phyloP scores from a whole-genome alignment of 2,888 invertebrate species.

The Troglohyphantes excavatus region DNA sequence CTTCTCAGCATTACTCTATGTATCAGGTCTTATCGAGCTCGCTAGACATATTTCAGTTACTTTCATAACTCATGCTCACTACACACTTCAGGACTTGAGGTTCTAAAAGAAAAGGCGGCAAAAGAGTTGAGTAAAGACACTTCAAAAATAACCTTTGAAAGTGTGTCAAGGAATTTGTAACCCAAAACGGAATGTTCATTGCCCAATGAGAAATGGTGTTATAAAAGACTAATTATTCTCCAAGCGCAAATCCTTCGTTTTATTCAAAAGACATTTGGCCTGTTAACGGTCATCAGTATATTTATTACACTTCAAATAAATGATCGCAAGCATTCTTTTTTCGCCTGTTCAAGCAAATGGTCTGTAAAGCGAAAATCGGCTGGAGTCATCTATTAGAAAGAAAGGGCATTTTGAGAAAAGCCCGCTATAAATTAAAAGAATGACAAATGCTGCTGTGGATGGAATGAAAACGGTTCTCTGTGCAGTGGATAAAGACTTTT shows the following conservation, averaged over 20 bases:
- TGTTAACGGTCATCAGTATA: slow-evolving; percentile 46
- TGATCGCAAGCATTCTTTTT: slow-evolving; percentile 55
- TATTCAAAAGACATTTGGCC: slow-evolving; percentile 60
- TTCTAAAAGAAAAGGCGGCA: not conserved
- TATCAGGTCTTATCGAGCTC: slow-evolving; percentile 39
- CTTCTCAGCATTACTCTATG: not conserved
- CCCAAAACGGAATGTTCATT: slow-evolving; percentile 25
- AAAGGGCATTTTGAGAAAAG: slow-evolving; percentile 58
- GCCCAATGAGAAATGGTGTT: slow-evolving; percentile 59
- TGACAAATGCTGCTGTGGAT: slow-evolving; percentile 36
- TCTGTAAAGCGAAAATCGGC: slow-evolving; percentile 65
- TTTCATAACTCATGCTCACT: slow-evolving; percentile 11
- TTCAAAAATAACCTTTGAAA: slow-evolving; percentile 54
- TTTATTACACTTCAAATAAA: slow-evolving; percentile 71
- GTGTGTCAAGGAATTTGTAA: slow-evolving; percentile 66
- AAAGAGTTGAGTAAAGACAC: slow-evolving; percentile 5
- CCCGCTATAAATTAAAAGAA: slow-evolving; percentile 60
- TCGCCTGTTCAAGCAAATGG: slow-evolving; percentile 65
- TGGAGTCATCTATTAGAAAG: slow-evolving; percentile 58
- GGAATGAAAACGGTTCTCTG: slow-evolving; percentile 24
- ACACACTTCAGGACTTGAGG: slow-evolving; percentile 1
- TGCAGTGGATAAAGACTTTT: slow-evolving; percentile 21
- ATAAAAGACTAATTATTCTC: slow-evolving; percentile 75
- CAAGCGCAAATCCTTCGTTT: slow-evolving; percentile 48
- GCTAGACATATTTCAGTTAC: no score